Base-by-base conservation (phyloP, 2,113 vertebrate genomes). In the Nesogale talazaci region DNA sequence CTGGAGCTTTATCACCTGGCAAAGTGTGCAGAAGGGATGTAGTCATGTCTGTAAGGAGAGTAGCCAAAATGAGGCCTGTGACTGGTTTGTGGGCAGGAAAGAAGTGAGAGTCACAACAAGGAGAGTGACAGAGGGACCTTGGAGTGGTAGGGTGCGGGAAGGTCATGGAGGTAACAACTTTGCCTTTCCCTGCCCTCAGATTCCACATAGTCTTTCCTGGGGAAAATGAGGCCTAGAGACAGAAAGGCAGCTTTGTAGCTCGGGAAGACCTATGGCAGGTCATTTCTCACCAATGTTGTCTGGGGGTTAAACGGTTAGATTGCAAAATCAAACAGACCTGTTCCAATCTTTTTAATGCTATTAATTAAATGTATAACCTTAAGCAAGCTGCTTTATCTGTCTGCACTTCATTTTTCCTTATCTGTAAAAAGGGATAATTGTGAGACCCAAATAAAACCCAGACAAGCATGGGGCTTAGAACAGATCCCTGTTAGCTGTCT, bases 21-120 rank as follows among this genome's bases (percentile, higher is more conserved):
- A 22, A 46, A 82, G 82, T 89, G 89, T 56, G 75, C 69, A 89
- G 89, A 77, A 93, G 65, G 63, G 31, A 72, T n/a, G 56, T 0
- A 38, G 88, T 90, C 86, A 96, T 86, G 38, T 5, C 75, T 88
- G 70, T 77, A 80, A 72, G 40, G 36, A 61, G 83, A 76, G 52
- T 27, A 16, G n/a, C 38, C 25, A 72, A 34, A 42, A 14, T 56
- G 23, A 22, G 57, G 16, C 5, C 22, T 0, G 11, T 8, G 15
- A 19, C 77, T 57, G 27, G 36, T 23, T 15, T 15, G 56, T n/a
- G 77, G 77, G 22, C 22, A 3, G 29, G 9, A 27, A 23, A 82
- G 29, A 77, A 59, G 34, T 25, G 6, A 2, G 27, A 27, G n/a
- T 65, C 10, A 19, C 9, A 9, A 25, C 9, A 34, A 14, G 17